Evolutionary conservation across 2,797 vertebrate species (phyloP), one percentile per base, ranked within the genome.

Genomic region (Pempheris klunzingeri): DNA sequence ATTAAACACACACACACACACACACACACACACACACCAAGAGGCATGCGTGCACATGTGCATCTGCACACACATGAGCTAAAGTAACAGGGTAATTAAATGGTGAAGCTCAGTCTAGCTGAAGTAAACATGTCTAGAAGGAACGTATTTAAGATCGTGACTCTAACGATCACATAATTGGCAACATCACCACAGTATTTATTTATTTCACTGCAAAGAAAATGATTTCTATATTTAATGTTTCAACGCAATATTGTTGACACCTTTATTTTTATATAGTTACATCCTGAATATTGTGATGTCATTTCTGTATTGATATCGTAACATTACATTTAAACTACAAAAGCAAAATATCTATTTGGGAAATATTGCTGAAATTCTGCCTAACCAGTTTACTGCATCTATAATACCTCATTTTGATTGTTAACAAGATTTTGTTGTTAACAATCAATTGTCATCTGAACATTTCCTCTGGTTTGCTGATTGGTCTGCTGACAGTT

Each of bases 101-200:
- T 32, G 52, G 53, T 20, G 30, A 84, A 73, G 82, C 80, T 86
- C 86, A 87, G 85, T 88, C 8, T 47, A 84, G 87, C 84, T 80
- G 78, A 91, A 92, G 75, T 88, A 90, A 89, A 83, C 52, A 50
- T 88, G 82, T 88, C 85, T 78, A 47, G 74, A 78, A 88, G 88
- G 82, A 91, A 81, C 41, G 10, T 3, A 32, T 74, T 54, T 20
- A 85, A 82, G 78, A 82, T 58, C 7, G 14, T 17, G 73, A 74
- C 39, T 61, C 67, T 47, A 52, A 60, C 5, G 1, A 18, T 55
- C 76, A 32, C 77, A 36, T 76, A 5, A 75, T 54, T 64, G 10
- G 30, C 15, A 22, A 7, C 10, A 24, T 60, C 18, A 38, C 44
- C 7, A 2, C 68, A 15, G 10, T 12, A 1, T 53, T 36, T 15